A percentile compares a stretch with the other conserved stretches of the same genome.
Conservation (phyloP, 2,888 invertebrate genomes). For the Tetrapedia diversipes region DNA sequence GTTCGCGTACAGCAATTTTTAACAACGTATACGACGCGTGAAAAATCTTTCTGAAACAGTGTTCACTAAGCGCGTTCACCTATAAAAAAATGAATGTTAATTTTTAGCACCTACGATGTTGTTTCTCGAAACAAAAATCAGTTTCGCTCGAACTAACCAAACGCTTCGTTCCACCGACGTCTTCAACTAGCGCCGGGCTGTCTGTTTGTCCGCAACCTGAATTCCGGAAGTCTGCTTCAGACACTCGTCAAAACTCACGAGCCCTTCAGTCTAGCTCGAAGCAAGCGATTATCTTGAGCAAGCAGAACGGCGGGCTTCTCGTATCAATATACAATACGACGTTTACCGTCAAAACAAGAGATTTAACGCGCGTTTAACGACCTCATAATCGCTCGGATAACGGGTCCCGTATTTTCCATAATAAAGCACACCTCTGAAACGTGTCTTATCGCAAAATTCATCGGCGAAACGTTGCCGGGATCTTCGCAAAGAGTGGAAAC, state of each 20-base stretch:
- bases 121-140: not conserved
- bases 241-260: not conserved
- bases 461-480: not conserved
- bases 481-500: not conserved
- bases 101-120: too few species aligned
- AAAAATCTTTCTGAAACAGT: too few species aligned
- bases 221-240: not conserved
- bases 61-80: too few species aligned
- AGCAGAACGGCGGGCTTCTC: not conserved
- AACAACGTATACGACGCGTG: too few species aligned
- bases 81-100: too few species aligned
- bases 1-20: too few species aligned
- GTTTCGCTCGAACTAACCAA: not conserved
- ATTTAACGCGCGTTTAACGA: constrained; percentile 20
- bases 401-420: not conserved
- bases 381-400: constrained; percentile 1
- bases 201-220: not conserved
- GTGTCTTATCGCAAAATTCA: constrained; percentile 25
- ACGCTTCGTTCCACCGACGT: not conserved
- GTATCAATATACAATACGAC: constrained; percentile 6
- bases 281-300: not conserved
- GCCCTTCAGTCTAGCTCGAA: not conserved
- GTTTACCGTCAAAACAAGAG: constrained; percentile 7
- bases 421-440: constrained; percentile 12
- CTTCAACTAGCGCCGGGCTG: not conserved